Evolutionary conservation across 1,140 invertebrate species (phyloP), one percentile per base, ranked within the genome.

Genomic region (Bombus cullumanus): DNA sequence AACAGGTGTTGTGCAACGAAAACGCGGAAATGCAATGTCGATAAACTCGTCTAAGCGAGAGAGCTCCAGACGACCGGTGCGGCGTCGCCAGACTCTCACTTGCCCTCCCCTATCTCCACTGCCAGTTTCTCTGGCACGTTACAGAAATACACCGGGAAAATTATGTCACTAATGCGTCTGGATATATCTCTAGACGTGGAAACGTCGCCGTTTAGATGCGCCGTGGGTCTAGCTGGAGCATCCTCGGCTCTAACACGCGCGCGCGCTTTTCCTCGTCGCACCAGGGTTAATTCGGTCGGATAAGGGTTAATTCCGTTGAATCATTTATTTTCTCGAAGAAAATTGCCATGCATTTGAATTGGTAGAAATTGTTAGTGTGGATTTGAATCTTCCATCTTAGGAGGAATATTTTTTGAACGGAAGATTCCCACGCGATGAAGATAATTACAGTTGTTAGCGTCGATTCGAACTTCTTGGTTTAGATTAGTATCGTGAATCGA

Each of bases 111-210:
- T 77, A 75, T 80, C 75, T 74, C 77, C 78, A 31, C 62, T 47
- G 25, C 57, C 66, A 53, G 76, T 89, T 87, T 85, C 88, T 81
- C 75, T 62, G 59, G 76, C 77, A 59, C 79, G 85, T 87, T 92
- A 92, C 91, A 92, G 91, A 91, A 92, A 92, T 92, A 92, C 87
- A 90, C 86, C 86, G 41, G 64, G 80, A 88, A 89, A 91, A 92
- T 92, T 92, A 92, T 92, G 91, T 92, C 91, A 92, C 91, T 91
- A 91, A 92, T 92, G 87, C 87, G 86, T 68, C 59, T 77, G 89
- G 57, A 90, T 91, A 90, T 90, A 90, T 87, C 80, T 89, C 80
- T 86, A 84, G 81, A 78, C 86, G 86, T 79, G 86, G 89, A 90
- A 90, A 91, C 64, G 83, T 37, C 64, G 47, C 5, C 47, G 75